Base-by-base conservation (phyloP, 2,113 vertebrate genomes). In the Clinocottus analis region DNA sequence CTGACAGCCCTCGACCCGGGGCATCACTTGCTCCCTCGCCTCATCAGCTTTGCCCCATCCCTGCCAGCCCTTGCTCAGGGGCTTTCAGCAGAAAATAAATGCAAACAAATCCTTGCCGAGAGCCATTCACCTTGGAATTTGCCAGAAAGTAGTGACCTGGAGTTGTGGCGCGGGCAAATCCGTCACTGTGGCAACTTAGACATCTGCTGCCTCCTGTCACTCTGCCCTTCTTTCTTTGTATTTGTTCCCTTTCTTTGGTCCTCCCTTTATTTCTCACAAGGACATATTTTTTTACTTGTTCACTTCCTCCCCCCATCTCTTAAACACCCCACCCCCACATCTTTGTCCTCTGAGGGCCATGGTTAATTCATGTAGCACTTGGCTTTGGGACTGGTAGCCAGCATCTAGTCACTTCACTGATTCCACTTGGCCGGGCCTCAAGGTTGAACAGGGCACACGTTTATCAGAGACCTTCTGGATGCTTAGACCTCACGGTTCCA, bases 1-100 rank as follows among this genome's bases (percentile, higher is more conserved):
- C 83, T 92, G 94, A 90, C 89, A 91, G 88, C 83, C 62, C 74
- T 74, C 55, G 70, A 77, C 72, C 66, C 3, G 35, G 63, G 85
- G 78, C 87, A 77, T 87, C 91, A 86, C 65, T 89, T 77, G 63
- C 19, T 87, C 79, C 74, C 59, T 67, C 33, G n/a, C 87, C 75
- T 71, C 77, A 83, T 71, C 75, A 63, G 62, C 78, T 82, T 82
- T 47, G 72, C 49, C 7, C 79, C 70, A 53, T 8, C 17, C 49
- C 67, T 67, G 73, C 75, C 71, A 77, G 68, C 62, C n/a, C 63
- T 67, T 6, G 23, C 75, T 72, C 39, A 12, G 25, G 65, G 64
- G 74, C 56, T 84, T 85, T 75, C 33, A 65, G 66, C 65, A 12
- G 35, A 41, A 64, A 31, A 49, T 3, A 14, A 0, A 83, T 62